Percentiles rank a stretch among this genome's conserved stretches.
Conservation (phyloP, 2,797 vertebrate species). For the Streptopelia turtur region DNA sequence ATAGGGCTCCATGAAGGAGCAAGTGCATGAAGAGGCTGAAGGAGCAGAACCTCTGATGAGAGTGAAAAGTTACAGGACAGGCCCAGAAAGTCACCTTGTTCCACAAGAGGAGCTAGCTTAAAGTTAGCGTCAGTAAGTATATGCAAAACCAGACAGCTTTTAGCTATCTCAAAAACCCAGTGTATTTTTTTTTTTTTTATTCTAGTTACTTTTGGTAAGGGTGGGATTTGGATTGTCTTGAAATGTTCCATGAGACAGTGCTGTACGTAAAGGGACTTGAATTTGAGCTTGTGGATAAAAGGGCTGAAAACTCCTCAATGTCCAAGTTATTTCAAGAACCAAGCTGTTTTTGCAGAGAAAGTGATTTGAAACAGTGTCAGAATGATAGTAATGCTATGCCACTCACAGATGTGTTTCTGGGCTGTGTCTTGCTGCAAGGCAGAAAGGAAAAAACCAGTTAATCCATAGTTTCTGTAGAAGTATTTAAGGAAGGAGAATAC, state of each 20-base stretch:
- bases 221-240: background rate
- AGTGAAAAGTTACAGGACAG: background rate
- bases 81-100: background rate
- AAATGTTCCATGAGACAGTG: background rate
- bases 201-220: background rate
- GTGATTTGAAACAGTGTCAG: background rate
- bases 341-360: background rate
- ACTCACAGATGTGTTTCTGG: background rate
- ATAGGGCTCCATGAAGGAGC: background rate
- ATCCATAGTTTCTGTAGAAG: background rate
- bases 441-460: background rate
- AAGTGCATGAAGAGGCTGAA: background rate
- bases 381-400: background rate
- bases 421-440: background rate
- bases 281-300: background rate
- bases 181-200: background rate
- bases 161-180: background rate
- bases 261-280: background rate
- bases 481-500: background rate
- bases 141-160: background rate
- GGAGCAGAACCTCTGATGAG: background rate
- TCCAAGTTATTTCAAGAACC: background rate
- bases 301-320: background rate
- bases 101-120: background rate
- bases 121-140: background rate